Percentiles rank a stretch among this genome's conserved stretches.
phyloP scores from a whole-genome alignment of 2,888 invertebrate genomes.

The Nomada lathburiana region DNA sequence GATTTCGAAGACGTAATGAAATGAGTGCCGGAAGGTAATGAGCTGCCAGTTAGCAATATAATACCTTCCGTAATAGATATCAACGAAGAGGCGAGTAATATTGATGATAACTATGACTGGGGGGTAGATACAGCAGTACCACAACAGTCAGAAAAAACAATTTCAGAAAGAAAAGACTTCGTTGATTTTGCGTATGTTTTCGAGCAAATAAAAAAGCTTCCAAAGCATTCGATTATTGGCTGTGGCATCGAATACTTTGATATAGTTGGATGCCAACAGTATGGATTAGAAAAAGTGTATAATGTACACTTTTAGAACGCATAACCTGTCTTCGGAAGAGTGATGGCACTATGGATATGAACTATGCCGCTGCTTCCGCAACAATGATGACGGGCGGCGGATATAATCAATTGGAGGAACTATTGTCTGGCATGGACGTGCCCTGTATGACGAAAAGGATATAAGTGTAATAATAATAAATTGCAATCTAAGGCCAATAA shows the following conservation, averaged over 20 bases:
- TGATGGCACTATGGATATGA: constrained; percentile 1
- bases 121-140: background rate
- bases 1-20: no score
- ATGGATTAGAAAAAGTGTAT: background rate
- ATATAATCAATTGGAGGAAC: constrained; percentile 56
- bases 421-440: constrained; percentile 56
- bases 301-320: background rate
- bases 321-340: background rate
- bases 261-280: rapidly evolving
- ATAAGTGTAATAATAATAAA: no score
- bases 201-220: background rate
- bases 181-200: background rate
- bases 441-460: constrained; percentile 38
- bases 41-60: no score
- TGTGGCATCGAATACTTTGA: background rate
- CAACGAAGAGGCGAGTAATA: background rate
- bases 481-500: no score
- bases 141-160: background rate
- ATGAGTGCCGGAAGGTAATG: no score
- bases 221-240: background rate
- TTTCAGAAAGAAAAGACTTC: no score
- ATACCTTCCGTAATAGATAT: no score
- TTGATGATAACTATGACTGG: background rate
- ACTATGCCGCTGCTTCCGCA: constrained; percentile 54
- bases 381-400: constrained; percentile 60